phyloP scores from a whole-genome alignment of 2,113 vertebrate genomes.

The Donacobius atricapilla region DNA sequence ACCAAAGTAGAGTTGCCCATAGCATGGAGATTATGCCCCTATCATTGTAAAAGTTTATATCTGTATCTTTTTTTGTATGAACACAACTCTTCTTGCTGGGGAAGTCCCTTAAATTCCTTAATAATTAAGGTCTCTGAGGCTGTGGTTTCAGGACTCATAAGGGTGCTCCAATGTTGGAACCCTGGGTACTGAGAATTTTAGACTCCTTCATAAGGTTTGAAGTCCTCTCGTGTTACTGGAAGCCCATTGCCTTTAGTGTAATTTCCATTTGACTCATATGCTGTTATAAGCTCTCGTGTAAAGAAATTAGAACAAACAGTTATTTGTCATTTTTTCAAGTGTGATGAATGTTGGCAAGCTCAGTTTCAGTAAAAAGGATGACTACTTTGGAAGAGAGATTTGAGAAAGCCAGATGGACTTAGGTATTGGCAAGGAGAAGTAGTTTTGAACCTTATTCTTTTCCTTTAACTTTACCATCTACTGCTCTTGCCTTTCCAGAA shows the following conservation, averaged over 20 bases:
- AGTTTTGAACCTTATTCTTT: not conserved
- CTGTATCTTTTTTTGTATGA: not conserved
- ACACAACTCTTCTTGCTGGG: not conserved
- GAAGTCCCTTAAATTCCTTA: not conserved
- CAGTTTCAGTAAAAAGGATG: not conserved
- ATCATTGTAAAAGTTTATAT: not conserved
- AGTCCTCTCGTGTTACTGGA: not conserved
- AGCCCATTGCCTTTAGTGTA: not conserved
- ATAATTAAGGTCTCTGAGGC: not conserved
- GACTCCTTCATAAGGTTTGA: accelerated
- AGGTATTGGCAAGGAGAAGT: not conserved
- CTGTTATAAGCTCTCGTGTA: not conserved
- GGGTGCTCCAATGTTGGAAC: too few relatives aligned
- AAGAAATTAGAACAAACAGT: not conserved
- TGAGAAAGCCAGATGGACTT: not conserved
- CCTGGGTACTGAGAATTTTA: too few relatives aligned
- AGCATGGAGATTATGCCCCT: not conserved
- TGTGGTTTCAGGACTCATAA: not conserved
- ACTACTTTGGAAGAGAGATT: not conserved
- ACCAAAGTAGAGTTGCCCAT: not conserved
- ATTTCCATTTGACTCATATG: not conserved
- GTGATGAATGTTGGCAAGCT: not conserved
- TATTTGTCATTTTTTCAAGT: not conserved
- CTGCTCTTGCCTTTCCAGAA: not conserved
- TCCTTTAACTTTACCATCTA: not conserved